Conservation (phyloP, 1,140 invertebrate species). For the Muscidifurax raptorellus region DNA sequence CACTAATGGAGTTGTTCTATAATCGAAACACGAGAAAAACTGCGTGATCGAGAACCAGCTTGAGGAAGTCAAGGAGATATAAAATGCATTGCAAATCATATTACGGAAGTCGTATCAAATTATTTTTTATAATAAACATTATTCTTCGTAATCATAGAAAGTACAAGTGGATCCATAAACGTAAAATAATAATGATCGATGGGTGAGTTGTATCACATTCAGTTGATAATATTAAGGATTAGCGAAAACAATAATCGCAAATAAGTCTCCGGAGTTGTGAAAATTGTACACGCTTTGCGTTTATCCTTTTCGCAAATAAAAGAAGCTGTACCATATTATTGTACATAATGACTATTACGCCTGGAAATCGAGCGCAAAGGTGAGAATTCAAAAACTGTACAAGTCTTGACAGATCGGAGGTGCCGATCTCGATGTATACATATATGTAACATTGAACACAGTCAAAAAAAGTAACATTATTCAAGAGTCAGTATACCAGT, state of each 20-base stretch:
- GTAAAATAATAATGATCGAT: not conserved
- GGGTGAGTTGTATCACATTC: not conserved
- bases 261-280: slow-evolving; percentile 30
- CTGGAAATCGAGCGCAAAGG: slow-evolving; percentile 27
- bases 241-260: slow-evolving; percentile 21
- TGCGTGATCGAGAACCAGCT: not conserved
- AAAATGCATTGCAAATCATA: slow-evolving; percentile 10
- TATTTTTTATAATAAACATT: not conserved
- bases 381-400: slow-evolving; percentile 49
- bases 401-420: slow-evolving; percentile 40
- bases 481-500: slow-evolving; percentile 29
- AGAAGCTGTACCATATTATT: slow-evolving; percentile 1
- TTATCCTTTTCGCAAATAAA: slow-evolving; percentile 45
- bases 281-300: slow-evolving; percentile 45
- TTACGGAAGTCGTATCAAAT: not conserved
- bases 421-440: slow-evolving; percentile 28
- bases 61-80: slow-evolving; percentile 4
- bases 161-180: not conserved
- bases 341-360: slow-evolving; percentile 44
- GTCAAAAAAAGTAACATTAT: slow-evolving; percentile 44
- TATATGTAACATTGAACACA: slow-evolving; percentile 47
- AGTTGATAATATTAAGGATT: not conserved
- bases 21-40: slow-evolving; percentile 17
- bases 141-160: not conserved
- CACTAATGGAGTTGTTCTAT: slow-evolving; percentile 3